These are phyloP conservation scores for Lanius collurio DNA, from an alignment of 2,113 vertebrate species.

Conservation along the genomic window DNA sequence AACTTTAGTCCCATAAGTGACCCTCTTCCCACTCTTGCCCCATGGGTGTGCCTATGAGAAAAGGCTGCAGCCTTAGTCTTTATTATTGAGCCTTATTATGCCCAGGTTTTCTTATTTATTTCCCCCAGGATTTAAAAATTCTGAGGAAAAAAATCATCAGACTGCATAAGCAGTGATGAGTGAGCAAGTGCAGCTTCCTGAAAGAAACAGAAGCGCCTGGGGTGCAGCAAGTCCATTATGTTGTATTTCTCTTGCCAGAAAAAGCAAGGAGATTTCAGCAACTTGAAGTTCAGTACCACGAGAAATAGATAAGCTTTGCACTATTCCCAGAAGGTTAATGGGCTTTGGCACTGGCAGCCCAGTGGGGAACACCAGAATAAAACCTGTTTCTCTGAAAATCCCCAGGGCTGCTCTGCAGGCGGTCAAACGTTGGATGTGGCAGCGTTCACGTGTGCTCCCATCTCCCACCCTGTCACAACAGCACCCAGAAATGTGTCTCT, in stretches of 20 bases:
- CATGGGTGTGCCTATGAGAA: neutral
- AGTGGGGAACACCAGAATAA: neutral
- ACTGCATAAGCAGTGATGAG: neutral
- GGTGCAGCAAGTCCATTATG: neutral
- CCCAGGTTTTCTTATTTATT: neutral
- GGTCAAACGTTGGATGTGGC: neutral
- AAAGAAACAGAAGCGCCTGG: neutral
- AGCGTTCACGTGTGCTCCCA: neutral
- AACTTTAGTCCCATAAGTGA: neutral
- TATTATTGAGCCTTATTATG: neutral
- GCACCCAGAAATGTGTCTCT: neutral
- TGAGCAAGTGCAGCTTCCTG: neutral
- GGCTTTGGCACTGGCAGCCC: neutral
- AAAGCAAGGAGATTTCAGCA: neutral
- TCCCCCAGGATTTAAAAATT: neutral
- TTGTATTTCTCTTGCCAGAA: neutral
- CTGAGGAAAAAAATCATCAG: neutral
- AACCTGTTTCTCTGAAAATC: neutral
- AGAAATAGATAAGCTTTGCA: neutral
- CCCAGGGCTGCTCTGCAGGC: neutral
- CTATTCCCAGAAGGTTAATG: neutral
- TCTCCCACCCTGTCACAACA: neutral
- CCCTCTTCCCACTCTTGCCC: neutral
- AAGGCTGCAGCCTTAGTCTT: neutral
- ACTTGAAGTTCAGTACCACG: neutral